Base-by-base conservation (phyloP, 2,797 vertebrate species). In the Pangasius larnaudii region DNA sequence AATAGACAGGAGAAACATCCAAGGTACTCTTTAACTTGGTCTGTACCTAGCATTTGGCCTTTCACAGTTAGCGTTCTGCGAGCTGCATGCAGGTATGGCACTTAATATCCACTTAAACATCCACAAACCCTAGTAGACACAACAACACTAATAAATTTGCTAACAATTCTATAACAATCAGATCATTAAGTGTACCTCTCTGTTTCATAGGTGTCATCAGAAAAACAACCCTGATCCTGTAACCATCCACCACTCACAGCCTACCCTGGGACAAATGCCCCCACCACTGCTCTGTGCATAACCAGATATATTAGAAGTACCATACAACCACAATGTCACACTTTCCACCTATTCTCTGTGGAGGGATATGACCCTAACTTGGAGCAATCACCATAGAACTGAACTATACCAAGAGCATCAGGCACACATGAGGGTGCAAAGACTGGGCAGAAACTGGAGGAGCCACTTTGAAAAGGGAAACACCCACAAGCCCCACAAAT, bases 191-290 rank as follows among this genome's bases (percentile, higher is more conserved):
- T 59, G 11, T 59, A 42, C 88, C 19, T 74, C n/a, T 90, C 42
- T 88, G 24, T 87, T 89, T 81, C 61, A 49, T 92, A 96, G 96
- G 86, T 94, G 90, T 91, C 90, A 93, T 91, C 91, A 93, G 49
- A 92, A 89, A 53, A 46, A 91, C 67, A 86, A 85, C n/a, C 53
- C 83, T 51, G 61, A 89, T 33, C 18, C 78, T 33, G 1, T 16
- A 59, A 13, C 5, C 10, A 49, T 61, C 79, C 89, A 91, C 0
- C 14, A 53, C 22, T 79, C 84, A 0, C 24, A 56, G 33, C 30
- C 46, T 89, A 84, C 87, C 5, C 87, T 86, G 33, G 69, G n/a
- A 49, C 83, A 82, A 22, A 0, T 61, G 42, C 65, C 85, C 14
- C 39, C 49, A 18, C 13, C 11, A 11, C 84, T 5, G 39, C 65